Percentiles rank a stretch among this genome's conserved stretches.
These are phyloP conservation scores for Phaetusa simplex DNA, from an alignment of 2,113 vertebrate genomes.

Conservation along the genomic window DNA sequence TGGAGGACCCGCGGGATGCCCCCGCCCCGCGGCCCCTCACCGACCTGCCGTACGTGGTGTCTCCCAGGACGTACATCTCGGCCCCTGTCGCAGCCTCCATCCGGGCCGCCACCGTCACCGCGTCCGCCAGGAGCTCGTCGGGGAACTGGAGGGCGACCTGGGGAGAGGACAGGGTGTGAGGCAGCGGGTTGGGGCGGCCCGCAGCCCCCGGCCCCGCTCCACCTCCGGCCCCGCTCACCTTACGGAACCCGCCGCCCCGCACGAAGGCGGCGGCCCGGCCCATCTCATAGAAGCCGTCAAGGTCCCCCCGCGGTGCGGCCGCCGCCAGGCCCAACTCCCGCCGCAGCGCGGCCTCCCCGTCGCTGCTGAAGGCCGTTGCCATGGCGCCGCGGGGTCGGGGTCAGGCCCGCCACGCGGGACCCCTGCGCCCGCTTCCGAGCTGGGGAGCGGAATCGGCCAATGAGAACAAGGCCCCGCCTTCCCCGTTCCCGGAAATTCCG, in stretches of 20 bases:
- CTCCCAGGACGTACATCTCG: conserved; percentile 86
- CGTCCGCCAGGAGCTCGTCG: conserved; percentile 85
- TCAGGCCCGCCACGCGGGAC: neutral
- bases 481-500: neutral
- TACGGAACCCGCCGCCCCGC: conserved; percentile 39
- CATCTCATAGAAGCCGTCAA: conserved; percentile 74
- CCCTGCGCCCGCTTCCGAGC: neutral
- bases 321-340: neutral
- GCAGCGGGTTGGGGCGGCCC: neutral
- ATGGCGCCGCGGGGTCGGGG: neutral
- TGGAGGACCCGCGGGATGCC: neutral
- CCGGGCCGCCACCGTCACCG: conserved; percentile 73
- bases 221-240: neutral
- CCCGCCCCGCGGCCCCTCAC: neutral
- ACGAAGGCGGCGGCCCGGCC: conserved; percentile 57
- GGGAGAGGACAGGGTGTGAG: neutral
- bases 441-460: neutral
- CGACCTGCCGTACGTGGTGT: conserved; percentile 93
- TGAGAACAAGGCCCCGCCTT: neutral
- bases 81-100: conserved; percentile 77
- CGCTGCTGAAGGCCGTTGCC: conserved; percentile 74
- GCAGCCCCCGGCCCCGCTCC: neutral
- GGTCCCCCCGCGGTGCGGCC: neutral
- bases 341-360: conserved; percentile 63
- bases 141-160: conserved; percentile 97